Conservation (phyloP, 2,888 invertebrate species). For the Nipponacmea schrenckii region DNA sequence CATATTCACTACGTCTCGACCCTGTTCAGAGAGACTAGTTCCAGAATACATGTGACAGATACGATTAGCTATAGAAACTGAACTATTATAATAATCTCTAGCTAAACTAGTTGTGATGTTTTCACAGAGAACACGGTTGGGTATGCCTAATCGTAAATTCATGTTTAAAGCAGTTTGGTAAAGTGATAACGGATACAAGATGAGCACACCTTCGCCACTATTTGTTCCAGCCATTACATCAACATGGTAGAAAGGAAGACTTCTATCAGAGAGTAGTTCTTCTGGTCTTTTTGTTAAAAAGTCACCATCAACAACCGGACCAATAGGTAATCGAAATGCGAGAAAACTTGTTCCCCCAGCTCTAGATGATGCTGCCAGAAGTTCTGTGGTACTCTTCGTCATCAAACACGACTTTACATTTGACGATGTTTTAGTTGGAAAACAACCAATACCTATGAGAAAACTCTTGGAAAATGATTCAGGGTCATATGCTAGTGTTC, state of each 20-base stretch:
- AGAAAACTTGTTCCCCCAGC: constrained; percentile 10
- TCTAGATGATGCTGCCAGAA: constrained; percentile 19
- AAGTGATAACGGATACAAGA: constrained; percentile 14
- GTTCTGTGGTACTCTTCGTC: constrained; percentile 8
- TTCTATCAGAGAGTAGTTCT: constrained; percentile 15
- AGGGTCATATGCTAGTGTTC: constrained; percentile 25
- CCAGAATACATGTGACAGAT: constrained; percentile 16
- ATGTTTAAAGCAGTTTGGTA: constrained; percentile 22
- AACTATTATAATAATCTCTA: constrained; percentile 23
- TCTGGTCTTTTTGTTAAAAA: constrained; percentile 15
- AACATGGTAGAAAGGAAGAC: constrained; percentile 21
- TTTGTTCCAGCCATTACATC: constrained; percentile 27
- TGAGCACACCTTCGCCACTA: constrained; percentile 25
- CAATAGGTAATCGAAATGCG: constrained; percentile 20
- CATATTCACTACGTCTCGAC: constrained; percentile 22
- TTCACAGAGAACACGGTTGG: constrained; percentile 20
- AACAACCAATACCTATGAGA: constrained; percentile 19
- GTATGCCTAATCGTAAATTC: constrained; percentile 18
- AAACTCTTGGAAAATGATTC: constrained; percentile 19
- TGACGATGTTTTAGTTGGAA: constrained; percentile 11
- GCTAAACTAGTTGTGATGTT: constrained; percentile 24
- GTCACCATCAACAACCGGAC: constrained; percentile 26
- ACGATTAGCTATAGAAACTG: constrained; percentile 7
- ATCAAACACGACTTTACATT: constrained; percentile 26
- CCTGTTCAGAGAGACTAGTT: constrained; percentile 13